Conservation (phyloP, 2,113 vertebrate genomes). For the Pao palembangensis region DNA sequence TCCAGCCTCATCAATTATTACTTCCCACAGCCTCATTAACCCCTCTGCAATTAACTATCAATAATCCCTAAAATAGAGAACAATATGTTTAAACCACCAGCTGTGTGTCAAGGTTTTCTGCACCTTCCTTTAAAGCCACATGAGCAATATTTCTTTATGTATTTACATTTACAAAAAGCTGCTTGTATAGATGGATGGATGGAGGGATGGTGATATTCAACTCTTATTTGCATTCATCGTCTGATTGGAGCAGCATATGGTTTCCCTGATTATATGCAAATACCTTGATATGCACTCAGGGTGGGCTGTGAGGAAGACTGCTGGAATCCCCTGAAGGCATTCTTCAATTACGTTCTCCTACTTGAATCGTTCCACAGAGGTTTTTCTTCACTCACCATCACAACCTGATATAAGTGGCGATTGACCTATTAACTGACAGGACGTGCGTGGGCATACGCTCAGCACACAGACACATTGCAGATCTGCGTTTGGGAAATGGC, state of each 20-base stretch:
- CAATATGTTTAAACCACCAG: constrained; percentile 42
- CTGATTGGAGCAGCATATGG: too few species aligned
- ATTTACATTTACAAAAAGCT: not conserved
- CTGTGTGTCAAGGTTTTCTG: too few species aligned
- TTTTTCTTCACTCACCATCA: not conserved
- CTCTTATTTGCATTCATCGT: not conserved
- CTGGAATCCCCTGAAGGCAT: not conserved
- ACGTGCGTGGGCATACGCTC: not conserved
- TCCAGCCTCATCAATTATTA: constrained; percentile 59
- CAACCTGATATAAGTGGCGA: not conserved
- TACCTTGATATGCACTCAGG: not conserved
- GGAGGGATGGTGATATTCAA: not conserved
- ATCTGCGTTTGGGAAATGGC: constrained; percentile 2
- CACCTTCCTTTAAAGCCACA: constrained; percentile 12
- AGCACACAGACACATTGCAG: constrained; percentile 3
- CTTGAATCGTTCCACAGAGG: not conserved
- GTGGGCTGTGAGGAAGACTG: constrained; percentile 7
- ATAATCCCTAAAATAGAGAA: constrained; percentile 50
- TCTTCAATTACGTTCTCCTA: not conserved
- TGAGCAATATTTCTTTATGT: not conserved
- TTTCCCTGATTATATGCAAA: constrained; percentile 1
- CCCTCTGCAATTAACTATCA: constrained; percentile 55
- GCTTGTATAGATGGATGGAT: not conserved
- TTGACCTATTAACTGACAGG: constrained; percentile 14
- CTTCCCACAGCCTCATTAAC: constrained; percentile 35